Conservation (phyloP, 64 coral and sea anemone species). For the Actinia tenebrosa region DNA sequence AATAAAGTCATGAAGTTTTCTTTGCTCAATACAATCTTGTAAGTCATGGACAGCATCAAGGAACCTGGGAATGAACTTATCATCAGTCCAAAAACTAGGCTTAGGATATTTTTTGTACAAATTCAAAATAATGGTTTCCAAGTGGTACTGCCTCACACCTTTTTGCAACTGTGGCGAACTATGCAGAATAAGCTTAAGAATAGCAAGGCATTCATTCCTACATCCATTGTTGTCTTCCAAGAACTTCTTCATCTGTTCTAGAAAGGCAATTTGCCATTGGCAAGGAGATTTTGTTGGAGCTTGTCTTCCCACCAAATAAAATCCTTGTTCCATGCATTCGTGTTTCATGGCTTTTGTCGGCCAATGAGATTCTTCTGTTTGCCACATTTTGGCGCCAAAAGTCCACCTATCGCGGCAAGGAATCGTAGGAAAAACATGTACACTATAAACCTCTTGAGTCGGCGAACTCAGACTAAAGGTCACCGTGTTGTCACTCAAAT, state of each 20-base stretch:
- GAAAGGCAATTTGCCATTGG: constrained; percentile 71
- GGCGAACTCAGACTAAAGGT: constrained; percentile 27
- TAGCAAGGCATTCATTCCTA: constrained; percentile 43
- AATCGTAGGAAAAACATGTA: constrained; percentile 52
- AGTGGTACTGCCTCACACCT: constrained; percentile 19
- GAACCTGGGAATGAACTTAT: constrained; percentile 48
- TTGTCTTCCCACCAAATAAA: constrained; percentile 44
- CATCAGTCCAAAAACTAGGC: constrained; percentile 51
- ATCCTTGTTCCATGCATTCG: constrained; percentile 26
- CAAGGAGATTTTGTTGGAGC: constrained; percentile 52
- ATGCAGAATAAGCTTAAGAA: constrained; percentile 48
- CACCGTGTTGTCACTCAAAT: constrained; percentile 31
- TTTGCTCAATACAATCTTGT: constrained; percentile 12
- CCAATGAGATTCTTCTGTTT: constrained; percentile 54
- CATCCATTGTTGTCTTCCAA: constrained; percentile 42
- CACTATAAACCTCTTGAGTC: constrained; percentile 9
- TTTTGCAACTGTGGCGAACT: neutral
- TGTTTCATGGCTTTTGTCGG: constrained; percentile 46
- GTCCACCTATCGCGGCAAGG: constrained; percentile 55
- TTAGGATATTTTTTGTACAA: constrained; percentile 45
- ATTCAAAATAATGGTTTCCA: constrained; percentile 43
- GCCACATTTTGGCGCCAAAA: constrained; percentile 64
- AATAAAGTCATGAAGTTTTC: constrained; percentile 42
- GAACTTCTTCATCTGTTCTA: constrained; percentile 43
- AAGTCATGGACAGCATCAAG: constrained; percentile 46